A percentile compares a stretch with the other conserved stretches of the same genome.
These are phyloP conservation scores for Battus philenor DNA, from an alignment of 1,140 invertebrate genomes.

Conservation along the genomic window DNA sequence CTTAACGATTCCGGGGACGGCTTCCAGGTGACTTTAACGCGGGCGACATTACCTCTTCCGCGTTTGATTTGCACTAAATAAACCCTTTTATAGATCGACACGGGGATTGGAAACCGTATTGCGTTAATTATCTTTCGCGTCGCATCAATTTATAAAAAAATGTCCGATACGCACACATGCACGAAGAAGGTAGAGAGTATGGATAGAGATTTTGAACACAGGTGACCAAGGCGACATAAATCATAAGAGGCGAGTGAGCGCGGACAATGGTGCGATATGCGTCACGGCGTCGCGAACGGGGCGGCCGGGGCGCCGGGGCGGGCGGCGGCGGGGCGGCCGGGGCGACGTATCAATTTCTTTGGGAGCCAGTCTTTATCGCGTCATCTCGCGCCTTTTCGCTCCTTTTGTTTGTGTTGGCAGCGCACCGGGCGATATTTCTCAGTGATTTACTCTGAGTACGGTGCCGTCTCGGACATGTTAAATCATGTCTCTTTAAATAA, in stretches of 20 bases:
- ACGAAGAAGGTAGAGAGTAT: too few species aligned
- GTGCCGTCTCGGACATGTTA: conserved; percentile 14
- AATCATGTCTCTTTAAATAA: conserved; percentile 20
- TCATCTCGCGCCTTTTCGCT: conserved; percentile 24
- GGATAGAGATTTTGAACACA: neutral
- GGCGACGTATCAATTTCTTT: conserved; percentile 54
- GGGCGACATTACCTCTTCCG: conserved; percentile 8
- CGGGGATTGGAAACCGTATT: neutral
- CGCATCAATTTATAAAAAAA: too few species aligned
- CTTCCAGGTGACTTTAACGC: conserved; percentile 12
- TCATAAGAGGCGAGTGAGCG: conserved; percentile 36
- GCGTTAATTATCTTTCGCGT: too few species aligned
- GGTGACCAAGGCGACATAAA: conserved; percentile 24
- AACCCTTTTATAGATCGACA: conserved; percentile 4
- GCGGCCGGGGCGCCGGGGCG: conserved; percentile 31
- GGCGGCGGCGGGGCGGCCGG: conserved; percentile 31
- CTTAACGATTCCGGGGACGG: conserved; percentile 12
- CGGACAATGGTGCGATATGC: conserved; percentile 39
- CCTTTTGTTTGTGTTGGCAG: conserved; percentile 23
- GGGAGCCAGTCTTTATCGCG: conserved; percentile 24
- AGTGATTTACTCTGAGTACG: conserved; percentile 16
- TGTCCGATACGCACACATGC: too few species aligned
- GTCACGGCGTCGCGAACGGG: conserved; percentile 25
- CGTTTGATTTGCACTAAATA: conserved; percentile 14
- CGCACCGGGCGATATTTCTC: conserved; percentile 14